phyloP scores from a whole-genome alignment of 2,888 invertebrate species.

The Xestia sexstrigata region DNA sequence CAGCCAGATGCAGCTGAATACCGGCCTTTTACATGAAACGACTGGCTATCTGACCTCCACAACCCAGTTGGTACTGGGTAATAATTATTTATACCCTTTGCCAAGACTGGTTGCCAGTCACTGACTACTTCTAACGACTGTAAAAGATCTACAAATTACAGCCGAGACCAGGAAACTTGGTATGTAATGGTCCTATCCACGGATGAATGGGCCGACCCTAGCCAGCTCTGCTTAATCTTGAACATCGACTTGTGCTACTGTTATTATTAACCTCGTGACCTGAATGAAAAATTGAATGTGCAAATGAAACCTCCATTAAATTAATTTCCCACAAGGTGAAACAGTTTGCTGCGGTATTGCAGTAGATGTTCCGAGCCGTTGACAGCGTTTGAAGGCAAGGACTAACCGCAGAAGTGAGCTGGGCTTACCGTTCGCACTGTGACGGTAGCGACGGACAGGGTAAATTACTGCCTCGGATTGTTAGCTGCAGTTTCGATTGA shows the following conservation, averaged over 20 bases:
- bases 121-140: neutral
- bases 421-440: constrained; percentile 31
- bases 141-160: neutral
- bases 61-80: too few species aligned
- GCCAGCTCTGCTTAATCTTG: neutral
- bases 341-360: constrained; percentile 6
- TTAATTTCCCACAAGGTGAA: constrained; percentile 19
- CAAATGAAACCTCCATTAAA: neutral
- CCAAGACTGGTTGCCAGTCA: too few species aligned
- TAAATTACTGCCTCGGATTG: constrained; percentile 43
- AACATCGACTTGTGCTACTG: neutral
- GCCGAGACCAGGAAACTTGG: neutral
- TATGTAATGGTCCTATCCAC: neutral
- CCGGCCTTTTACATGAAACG: too few species aligned
- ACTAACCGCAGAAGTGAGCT: constrained; percentile 42
- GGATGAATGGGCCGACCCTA: neutral
- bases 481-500: constrained; percentile 27
- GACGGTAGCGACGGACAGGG: constrained; percentile 29
- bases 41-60: too few species aligned
- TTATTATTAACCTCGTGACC: neutral
- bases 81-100: too few species aligned
- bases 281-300: neutral
- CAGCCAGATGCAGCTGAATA: too few species aligned
- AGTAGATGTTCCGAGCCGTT: constrained; percentile 15
- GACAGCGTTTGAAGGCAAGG: constrained; percentile 33